Base-by-base conservation (phyloP, 2,113 vertebrate genomes). In the Cisticola juncidis region DNA sequence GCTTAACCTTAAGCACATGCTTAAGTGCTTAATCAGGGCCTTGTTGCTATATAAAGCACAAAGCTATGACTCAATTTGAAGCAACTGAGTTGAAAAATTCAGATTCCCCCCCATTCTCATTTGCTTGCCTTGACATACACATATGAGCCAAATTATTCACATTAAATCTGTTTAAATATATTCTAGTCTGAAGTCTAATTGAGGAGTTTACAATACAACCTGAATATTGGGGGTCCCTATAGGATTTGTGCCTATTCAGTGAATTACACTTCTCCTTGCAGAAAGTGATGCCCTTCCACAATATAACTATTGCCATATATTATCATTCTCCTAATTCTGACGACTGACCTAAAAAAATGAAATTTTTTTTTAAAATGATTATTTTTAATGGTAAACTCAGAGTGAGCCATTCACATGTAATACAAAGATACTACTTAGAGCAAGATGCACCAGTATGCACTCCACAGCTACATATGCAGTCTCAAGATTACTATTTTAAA, bases 1-100 rank as follows among this genome's bases (percentile, higher is more conserved):
- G 93, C 88, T 97, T 96, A 97, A 95, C 95, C 92, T 96, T 95
- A 97, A 96, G 96, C 96, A 96, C 90, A 53, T 78, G 95, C 96
- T 96, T 95, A 97, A 96, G 79, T 95, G 95, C 80, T 97, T 96
- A 96, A 94, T 96, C 93, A 93, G 88, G 77, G 82, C 72, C 94
- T 88, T 64, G 76, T 62, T 96, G 93, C 90, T 96, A 94, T 90
- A 96, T 88, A 94, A 95, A 95, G 72, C 60, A 76, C 80, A 92
- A 94, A 95, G 64, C 90, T 94, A 90, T 45, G 76, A 90, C 74
- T 95, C 81, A 70, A 44, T 95, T 92, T 79, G 85, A 68, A 88
- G 60, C 31, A 66, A 94, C 62, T 2, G 60, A 78, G 71, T 60
- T 81, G 56, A 95, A 94, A 94, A 93, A 88, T 19, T n/a, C 22